phyloP scores from a whole-genome alignment of 1,140 invertebrate species.

The Chironomus striatipennis region DNA sequence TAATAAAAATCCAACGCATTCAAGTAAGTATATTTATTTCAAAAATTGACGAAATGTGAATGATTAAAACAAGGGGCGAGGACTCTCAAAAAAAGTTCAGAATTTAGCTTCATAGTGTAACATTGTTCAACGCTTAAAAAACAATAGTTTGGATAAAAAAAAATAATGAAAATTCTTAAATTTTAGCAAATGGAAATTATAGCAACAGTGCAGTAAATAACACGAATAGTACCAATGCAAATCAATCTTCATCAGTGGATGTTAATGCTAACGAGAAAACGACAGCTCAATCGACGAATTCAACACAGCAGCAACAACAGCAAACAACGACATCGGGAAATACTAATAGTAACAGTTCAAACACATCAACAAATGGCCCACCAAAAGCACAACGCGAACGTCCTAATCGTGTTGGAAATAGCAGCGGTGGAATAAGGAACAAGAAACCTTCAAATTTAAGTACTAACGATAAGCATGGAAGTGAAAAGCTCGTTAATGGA shows the following conservation, averaged over 20 bases:
- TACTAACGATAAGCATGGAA: neutral
- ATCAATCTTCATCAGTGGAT: neutral
- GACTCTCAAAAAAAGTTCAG: no score
- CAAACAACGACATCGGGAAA: neutral
- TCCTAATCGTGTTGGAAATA: neutral
- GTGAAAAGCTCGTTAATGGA: slow-evolving; percentile 18
- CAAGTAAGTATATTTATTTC: neutral
- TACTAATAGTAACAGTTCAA: neutral
- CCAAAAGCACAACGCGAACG: neutral
- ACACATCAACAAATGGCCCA: neutral
- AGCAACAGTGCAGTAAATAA: neutral
- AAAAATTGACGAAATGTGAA: neutral
- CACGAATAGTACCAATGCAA: neutral
- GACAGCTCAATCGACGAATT: neutral
- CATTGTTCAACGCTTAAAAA: no score
- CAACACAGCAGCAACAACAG: neutral
- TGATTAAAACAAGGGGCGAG: no score
- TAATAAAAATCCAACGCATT: neutral
- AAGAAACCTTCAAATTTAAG: neutral
- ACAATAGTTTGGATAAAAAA: no score
- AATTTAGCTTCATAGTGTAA: no score
- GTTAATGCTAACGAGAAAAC: slow-evolving; percentile 4
- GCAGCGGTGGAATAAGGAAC: neutral
- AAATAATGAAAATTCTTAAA: no score
- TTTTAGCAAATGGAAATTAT: slow-evolving; percentile 9